Conservation (phyloP, 2,888 invertebrate genomes). For the Lacanobia wlatinum region DNA sequence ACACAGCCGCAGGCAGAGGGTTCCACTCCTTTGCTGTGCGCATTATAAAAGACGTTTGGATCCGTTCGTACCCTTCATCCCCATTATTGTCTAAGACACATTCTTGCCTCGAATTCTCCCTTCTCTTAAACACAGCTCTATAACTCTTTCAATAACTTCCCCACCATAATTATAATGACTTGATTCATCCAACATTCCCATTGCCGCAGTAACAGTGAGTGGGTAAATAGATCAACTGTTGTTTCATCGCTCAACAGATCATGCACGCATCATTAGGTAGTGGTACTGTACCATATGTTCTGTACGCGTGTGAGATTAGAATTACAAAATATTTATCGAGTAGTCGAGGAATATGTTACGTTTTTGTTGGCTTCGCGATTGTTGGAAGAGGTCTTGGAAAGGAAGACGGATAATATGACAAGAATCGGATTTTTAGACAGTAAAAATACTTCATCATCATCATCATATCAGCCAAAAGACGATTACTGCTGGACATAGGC, state of each 20-base stretch:
- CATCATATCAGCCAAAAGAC: too few species aligned
- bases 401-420: neutral
- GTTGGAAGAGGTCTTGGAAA: neutral
- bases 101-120: too few species aligned
- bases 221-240: slow-evolving; percentile 70
- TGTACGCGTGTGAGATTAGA: slow-evolving; percentile 70
- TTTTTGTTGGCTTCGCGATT: slow-evolving; percentile 20
- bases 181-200: slow-evolving; percentile 45
- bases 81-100: too few species aligned
- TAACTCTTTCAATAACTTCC: neutral
- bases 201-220: slow-evolving; percentile 71
- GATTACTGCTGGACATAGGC: too few species aligned
- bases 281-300: slow-evolving; percentile 53
- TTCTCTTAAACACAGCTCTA: neutral
- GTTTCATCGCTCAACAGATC: slow-evolving; percentile 72
- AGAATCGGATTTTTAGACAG: neutral
- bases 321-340: slow-evolving; percentile 74
- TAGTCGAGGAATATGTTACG: slow-evolving; percentile 26
- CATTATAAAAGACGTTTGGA: too few species aligned
- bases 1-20: too few species aligned
- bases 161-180: slow-evolving; percentile 16
- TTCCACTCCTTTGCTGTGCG: too few species aligned
- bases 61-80: neutral
- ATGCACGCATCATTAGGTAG: slow-evolving; percentile 78
- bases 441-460: too few species aligned